Base-by-base conservation (phyloP, 2,888 invertebrate genomes). In the Ectemnius lituratus region DNA sequence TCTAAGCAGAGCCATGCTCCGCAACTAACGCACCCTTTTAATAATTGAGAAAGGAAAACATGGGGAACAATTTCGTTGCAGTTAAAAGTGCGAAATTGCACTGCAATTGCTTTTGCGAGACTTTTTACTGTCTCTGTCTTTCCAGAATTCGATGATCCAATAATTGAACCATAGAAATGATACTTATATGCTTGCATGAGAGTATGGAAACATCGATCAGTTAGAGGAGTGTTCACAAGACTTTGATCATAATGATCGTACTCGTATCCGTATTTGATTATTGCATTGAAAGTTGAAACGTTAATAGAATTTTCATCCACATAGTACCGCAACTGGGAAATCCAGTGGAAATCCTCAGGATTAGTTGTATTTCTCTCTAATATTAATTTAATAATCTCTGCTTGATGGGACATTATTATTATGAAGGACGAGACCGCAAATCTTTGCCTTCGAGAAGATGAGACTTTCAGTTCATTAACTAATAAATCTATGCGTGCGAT, bases 1-100 rank as follows among this genome's bases (percentile, higher is more conserved):
- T 93, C 93, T 80, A 94, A 93, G 81, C 93, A 93, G 4, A 93
- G 91, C 94, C 94, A 94, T 0, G 93, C 92, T n/a, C 93, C 93
- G 28, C 92, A 89, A 13, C 92, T 91, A 2, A 93, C 92, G 18
- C 93, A 84, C 28, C 94, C 94, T 87, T 92, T 93, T 86, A 94
- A 92, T 61, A 89, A 74, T 56, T 93, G 93, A 52, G 92, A 92
- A 90, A 93, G 91, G 62, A 92, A 92, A 49, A 92, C 89, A 79
- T 92, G 93, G 84, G 93, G 92, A 47, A 93, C 87, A 57, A 92
- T 92, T 78, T 92, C 92, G 1, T 92, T 92, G 81, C 93, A 93
- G 86, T 93, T 93, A 84, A 93, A 93, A 4, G 93, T 91, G 2
- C 93, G 91, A 84, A 93, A 93, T 85, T 92, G 92, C 5, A 93